Evolutionary conservation across 2,113 vertebrate species (phyloP).

Genomic region (Hypocryptadius cinnamomeus): DNA sequence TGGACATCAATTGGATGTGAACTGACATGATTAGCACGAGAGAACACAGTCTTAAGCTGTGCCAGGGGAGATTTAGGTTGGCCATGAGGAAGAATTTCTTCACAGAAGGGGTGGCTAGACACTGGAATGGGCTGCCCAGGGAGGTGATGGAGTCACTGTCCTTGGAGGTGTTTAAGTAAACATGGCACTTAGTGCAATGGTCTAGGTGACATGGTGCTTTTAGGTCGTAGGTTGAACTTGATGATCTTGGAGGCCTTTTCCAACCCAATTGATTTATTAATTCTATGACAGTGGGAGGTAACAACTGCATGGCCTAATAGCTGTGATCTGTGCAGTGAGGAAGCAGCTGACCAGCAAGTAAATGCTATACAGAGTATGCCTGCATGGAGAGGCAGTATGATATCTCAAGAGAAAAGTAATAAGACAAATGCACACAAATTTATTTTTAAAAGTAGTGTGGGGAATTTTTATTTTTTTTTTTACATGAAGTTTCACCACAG

Average conservation of each 20-base stretch:
- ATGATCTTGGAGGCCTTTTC: not conserved
- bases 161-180: not conserved
- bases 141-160: not conserved
- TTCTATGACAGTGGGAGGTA: not conserved
- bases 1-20: not conserved
- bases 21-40: not conserved
- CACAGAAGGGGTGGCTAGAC: not conserved
- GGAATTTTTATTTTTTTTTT: not conserved
- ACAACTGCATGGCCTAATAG: rapidly evolving
- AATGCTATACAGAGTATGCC: rapidly evolving
- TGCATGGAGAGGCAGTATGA: not conserved
- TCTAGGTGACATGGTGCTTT: not conserved
- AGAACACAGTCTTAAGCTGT: not conserved
- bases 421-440: too few species aligned
- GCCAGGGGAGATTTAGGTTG: not conserved
- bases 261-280: not conserved
- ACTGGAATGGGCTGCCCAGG: not conserved
- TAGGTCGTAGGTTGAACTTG: not conserved
- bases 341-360: not conserved
- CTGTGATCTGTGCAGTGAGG: rapidly evolving
- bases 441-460: not conserved
- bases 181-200: not conserved
- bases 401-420: not conserved
- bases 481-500: rapidly evolving
- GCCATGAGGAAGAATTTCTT: not conserved